Conservation (phyloP, 2,797 vertebrate genomes). For the Acipenser ruthenus region DNA sequence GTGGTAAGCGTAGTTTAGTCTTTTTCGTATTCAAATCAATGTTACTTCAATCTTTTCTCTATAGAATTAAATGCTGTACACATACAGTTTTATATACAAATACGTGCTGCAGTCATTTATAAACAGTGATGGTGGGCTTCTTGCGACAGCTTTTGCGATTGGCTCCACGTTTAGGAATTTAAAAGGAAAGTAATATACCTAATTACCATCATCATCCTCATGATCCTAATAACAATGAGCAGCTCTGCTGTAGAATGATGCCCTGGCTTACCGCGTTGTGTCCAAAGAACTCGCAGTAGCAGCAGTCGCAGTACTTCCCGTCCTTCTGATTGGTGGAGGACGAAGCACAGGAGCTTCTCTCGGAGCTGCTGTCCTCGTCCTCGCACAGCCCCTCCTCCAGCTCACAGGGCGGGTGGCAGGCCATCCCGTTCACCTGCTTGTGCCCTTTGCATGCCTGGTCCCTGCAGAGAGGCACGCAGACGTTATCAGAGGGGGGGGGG, state of each 20-base stretch:
- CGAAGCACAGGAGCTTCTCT: constrained; percentile 93
- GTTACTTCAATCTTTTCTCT: too few species aligned
- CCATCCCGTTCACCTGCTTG: constrained; percentile 82
- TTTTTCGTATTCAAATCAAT: too few species aligned
- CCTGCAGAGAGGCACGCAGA: constrained; percentile 45
- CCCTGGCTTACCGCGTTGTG: constrained; percentile 84
- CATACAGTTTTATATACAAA: too few species aligned
- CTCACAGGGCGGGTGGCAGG: constrained; percentile 80
- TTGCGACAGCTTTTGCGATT: too few species aligned
- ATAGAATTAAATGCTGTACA: too few species aligned
- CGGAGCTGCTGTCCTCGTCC: constrained; percentile 96
- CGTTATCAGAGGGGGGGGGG: neutral
- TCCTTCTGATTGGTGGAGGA: constrained; percentile 96
- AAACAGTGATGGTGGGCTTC: too few species aligned
- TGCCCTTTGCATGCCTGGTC: constrained; percentile 93
- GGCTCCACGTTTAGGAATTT: too few species aligned
- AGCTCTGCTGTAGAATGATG: neutral
- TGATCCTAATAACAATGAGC: neutral
- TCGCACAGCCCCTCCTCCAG: constrained; percentile 83
- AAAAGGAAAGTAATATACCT: too few species aligned
- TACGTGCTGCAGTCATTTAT: too few species aligned
- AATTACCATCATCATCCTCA: neutral
- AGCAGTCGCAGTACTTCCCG: constrained; percentile 98
- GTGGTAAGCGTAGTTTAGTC: too few species aligned
- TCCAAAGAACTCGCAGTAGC: constrained; percentile 99